These are phyloP conservation scores for Lagopus muta DNA, from an alignment of 2,113 vertebrate genomes.

Conservation along the genomic window DNA sequence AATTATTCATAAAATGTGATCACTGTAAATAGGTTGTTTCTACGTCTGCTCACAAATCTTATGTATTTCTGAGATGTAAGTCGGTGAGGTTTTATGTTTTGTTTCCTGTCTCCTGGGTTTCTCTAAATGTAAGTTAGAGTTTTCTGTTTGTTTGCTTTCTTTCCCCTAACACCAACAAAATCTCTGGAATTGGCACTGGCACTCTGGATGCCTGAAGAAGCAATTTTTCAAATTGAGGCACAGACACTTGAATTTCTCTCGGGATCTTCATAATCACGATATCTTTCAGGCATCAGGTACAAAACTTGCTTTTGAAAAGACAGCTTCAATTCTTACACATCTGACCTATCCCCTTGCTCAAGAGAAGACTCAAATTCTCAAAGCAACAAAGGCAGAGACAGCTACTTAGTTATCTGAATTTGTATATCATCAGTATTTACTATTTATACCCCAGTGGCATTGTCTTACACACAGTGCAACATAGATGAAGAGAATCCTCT, in stretches of 20 bases:
- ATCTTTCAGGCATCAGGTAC: constrained; percentile 21
- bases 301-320: background rate
- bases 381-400: background rate
- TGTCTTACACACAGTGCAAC: background rate
- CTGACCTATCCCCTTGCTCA: background rate
- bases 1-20: constrained; percentile 53
- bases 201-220: constrained; percentile 12
- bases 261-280: constrained; percentile 3
- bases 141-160: background rate
- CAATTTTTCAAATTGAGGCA: constrained; percentile 34
- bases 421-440: background rate
- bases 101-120: background rate
- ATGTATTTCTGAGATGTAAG: background rate
- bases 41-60: constrained; percentile 1
- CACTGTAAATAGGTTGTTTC: constrained; percentile 49
- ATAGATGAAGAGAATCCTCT: background rate
- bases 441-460: background rate
- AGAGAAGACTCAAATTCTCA: background rate
- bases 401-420: constrained; percentile 11
- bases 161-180: constrained; percentile 10
- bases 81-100: background rate
- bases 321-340: background rate
- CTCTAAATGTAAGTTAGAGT: background rate
- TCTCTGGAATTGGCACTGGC: constrained; percentile 24
- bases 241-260: constrained; percentile 29